Evolutionary conservation across 2,888 invertebrate species (phyloP).

Genomic region (Drosophila atripex): DNA sequence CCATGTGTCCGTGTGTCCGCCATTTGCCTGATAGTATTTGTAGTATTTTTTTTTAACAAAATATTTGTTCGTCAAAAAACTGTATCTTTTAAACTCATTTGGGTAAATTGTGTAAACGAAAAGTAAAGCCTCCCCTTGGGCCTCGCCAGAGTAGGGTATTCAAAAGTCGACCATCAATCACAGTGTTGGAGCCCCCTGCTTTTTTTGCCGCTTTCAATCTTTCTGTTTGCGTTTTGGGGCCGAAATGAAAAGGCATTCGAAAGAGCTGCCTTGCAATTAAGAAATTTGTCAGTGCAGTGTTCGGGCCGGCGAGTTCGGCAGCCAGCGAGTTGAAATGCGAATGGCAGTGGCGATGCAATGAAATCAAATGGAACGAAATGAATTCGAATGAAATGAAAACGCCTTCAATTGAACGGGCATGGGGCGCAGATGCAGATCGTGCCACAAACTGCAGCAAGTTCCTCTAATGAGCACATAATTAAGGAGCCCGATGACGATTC

Average conservation of each 20-base stretch:
- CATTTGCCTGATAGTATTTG: too few relatives aligned
- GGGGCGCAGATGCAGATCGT: neutral
- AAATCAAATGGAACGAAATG: constrained; percentile 9
- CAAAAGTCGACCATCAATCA: neutral
- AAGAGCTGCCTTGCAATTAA: constrained; percentile 63
- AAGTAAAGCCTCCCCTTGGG: neutral
- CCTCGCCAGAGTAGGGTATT: neutral
- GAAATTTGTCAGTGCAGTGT: constrained; percentile 59
- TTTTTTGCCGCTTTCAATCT: constrained; percentile 42
- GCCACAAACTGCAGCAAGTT: neutral
- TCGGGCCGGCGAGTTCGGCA: constrained; percentile 37
- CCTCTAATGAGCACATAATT: constrained; percentile 51
- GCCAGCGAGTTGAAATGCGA: constrained; percentile 38
- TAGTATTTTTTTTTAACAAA: too few relatives aligned
- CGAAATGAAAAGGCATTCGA: constrained; percentile 54
- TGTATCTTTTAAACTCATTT: too few relatives aligned
- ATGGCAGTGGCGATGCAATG: constrained; percentile 18
- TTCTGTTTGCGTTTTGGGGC: constrained; percentile 31
- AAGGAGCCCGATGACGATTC: constrained; percentile 8
- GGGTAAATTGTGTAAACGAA: too few relatives aligned
- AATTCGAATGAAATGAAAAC: constrained; percentile 56
- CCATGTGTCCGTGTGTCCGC: too few relatives aligned
- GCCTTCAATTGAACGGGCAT: constrained; percentile 66
- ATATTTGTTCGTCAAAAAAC: too few relatives aligned
- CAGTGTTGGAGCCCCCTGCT: neutral